phyloP scores from a whole-genome alignment of 2,797 vertebrate genomes.

The Balearica regulorum region DNA sequence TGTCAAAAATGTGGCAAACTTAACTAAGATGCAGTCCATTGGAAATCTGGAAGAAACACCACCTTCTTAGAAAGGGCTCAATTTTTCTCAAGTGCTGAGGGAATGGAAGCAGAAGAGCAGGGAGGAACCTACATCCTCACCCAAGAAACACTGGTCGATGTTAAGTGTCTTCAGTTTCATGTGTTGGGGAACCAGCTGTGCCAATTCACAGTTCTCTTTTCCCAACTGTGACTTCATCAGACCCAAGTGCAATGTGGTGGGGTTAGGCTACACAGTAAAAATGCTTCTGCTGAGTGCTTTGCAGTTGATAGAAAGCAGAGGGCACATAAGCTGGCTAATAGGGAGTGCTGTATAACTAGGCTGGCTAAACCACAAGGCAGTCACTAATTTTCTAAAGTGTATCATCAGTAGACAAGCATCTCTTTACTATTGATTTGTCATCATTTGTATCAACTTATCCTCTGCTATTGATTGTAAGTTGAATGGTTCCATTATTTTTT shows the following conservation, averaged over 20 bases:
- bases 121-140: background rate
- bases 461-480: background rate
- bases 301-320: fast-evolving
- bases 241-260: fast-evolving
- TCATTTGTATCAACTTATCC: background rate
- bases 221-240: fast-evolving
- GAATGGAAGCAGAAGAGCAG: background rate
- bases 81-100: background rate
- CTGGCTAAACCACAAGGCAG: fast-evolving
- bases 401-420: background rate
- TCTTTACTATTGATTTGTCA: background rate
- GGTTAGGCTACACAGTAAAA: background rate
- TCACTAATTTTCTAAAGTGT: background rate
- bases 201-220: background rate
- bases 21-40: background rate
- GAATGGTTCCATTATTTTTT: background rate
- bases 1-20: background rate
- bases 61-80: background rate
- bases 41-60: background rate
- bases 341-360: background rate
- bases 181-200: no score
- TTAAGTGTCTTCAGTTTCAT: background rate
- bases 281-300: background rate
- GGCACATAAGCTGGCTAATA: background rate
- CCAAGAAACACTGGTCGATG: fast-evolving